Evolutionary conservation across 64 coral and sea anemone species (phyloP).

Genomic region (Catalaphyllia jardinei): DNA sequence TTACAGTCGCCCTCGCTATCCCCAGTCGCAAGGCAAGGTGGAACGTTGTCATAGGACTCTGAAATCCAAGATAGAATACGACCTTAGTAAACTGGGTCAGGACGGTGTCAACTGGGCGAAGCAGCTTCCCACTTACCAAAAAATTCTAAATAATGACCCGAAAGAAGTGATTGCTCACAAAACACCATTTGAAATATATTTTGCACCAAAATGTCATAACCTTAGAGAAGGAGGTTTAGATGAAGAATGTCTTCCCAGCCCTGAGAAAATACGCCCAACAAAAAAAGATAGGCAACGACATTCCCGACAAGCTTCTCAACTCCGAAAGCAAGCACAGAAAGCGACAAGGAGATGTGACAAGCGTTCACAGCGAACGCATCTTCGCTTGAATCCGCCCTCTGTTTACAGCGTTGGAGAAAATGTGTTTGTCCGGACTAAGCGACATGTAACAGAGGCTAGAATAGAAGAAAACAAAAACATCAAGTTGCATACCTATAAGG

Average conservation of each 20-base stretch:
- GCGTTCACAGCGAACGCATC: not conserved
- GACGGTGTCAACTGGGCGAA: slow-evolving; percentile 62
- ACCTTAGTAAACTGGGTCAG: slow-evolving; percentile 36
- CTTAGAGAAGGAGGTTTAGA: not conserved
- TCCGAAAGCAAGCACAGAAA: slow-evolving; percentile 22
- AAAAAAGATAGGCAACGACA: not conserved
- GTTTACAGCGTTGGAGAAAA: slow-evolving; percentile 37
- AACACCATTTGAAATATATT: slow-evolving; percentile 60
- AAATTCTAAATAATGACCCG: no score
- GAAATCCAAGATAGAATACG: slow-evolving; percentile 38
- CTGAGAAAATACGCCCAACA: slow-evolving; percentile 13
- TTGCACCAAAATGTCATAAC: slow-evolving; percentile 8
- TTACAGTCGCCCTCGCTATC: slow-evolving; percentile 22
- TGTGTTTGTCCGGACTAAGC: slow-evolving; percentile 8
- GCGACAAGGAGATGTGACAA: slow-evolving; percentile 33
- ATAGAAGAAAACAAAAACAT: not conserved
- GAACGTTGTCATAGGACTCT: slow-evolving; percentile 51
- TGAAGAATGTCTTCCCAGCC: slow-evolving; percentile 1
- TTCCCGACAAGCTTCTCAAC: slow-evolving; percentile 8
- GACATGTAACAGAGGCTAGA: not conserved
- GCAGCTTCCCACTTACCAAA: slow-evolving; percentile 45
- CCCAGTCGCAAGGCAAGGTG: slow-evolving; percentile 41
- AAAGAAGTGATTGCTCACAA: slow-evolving; percentile 3
- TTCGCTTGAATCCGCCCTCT: slow-evolving; percentile 18
- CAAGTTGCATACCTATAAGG: not conserved